These are phyloP conservation scores for Elachura formosa DNA, from an alignment of 2,113 vertebrate genomes.

Conservation along the genomic window DNA sequence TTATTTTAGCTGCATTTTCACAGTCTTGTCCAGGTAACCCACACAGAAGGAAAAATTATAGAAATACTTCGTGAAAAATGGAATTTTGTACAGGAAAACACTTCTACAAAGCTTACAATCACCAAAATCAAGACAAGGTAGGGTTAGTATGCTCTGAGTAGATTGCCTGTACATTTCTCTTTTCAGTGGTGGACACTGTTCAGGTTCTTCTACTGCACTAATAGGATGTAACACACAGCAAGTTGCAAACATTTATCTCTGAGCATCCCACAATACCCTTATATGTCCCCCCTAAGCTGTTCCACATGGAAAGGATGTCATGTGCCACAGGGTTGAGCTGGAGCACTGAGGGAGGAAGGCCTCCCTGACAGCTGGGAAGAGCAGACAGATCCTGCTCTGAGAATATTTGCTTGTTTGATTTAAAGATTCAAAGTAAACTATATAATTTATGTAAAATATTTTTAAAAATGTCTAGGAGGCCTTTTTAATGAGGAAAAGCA, in stretches of 20 bases:
- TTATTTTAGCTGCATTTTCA: neutral
- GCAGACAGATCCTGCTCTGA: neutral
- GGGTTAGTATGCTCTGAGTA: neutral
- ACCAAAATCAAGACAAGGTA: neutral
- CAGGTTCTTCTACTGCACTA: neutral
- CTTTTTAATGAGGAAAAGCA: neutral
- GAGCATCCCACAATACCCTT: neutral
- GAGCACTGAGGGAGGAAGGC: neutral
- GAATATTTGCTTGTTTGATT: fast-evolving
- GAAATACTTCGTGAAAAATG: neutral
- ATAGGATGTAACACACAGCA: neutral
- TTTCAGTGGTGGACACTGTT: neutral
- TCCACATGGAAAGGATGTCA: neutral
- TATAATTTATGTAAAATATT: neutral
- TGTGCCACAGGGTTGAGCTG: too few species aligned
- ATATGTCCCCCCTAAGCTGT: neutral
- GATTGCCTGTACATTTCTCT: neutral
- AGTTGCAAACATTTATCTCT: neutral
- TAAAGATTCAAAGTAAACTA: neutral
- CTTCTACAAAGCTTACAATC: neutral
- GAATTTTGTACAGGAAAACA: neutral
- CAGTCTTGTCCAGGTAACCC: neutral
- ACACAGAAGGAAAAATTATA: neutral
- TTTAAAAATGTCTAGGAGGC: fast-evolving
- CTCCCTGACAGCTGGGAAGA: neutral